Evolutionary conservation across 2,797 vertebrate genomes (phyloP).

Genomic region (Oreonectes daqikongensis): DNA sequence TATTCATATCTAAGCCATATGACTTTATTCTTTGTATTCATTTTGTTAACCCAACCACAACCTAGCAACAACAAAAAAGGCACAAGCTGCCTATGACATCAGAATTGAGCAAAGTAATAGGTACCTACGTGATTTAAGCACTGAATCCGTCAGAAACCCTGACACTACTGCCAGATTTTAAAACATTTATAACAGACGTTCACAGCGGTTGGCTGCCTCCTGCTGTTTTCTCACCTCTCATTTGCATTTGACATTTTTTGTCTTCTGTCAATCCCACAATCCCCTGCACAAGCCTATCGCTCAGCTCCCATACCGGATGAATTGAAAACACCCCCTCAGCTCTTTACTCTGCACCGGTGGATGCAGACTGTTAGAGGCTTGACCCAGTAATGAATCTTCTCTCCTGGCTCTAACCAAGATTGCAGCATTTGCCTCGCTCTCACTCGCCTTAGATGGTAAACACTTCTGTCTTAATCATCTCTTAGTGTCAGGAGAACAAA

Average conservation of each 20-base stretch:
- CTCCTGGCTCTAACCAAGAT: constrained; percentile 32
- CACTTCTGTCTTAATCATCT: constrained; percentile 60
- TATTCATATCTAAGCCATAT: too few relatives aligned
- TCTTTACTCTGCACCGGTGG: constrained; percentile 8
- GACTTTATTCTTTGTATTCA: background rate
- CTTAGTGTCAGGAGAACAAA: constrained; percentile 50
- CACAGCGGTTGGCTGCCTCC: background rate
- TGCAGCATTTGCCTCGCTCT: constrained; percentile 28
- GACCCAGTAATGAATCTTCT: constrained; percentile 31
- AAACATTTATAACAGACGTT: background rate
- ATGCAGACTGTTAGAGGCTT: background rate
- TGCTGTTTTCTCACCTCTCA: background rate
- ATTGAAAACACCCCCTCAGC: background rate
- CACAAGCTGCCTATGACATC: background rate
- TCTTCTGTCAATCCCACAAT: constrained; percentile 9
- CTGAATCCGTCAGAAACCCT: background rate
- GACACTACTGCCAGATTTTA: background rate
- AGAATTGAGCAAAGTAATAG: background rate
- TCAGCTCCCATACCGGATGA: background rate
- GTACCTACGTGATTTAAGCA: background rate
- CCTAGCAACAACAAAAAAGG: background rate
- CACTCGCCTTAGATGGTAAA: constrained; percentile 48
- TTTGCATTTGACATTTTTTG: constrained; percentile 19
- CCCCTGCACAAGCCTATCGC: background rate
- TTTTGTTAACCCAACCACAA: constrained; percentile 1